Percentiles rank a stretch among this genome's conserved stretches.
Evolutionary conservation across 1,140 invertebrate genomes (phyloP).

Genomic region (Orussus abietinus): DNA sequence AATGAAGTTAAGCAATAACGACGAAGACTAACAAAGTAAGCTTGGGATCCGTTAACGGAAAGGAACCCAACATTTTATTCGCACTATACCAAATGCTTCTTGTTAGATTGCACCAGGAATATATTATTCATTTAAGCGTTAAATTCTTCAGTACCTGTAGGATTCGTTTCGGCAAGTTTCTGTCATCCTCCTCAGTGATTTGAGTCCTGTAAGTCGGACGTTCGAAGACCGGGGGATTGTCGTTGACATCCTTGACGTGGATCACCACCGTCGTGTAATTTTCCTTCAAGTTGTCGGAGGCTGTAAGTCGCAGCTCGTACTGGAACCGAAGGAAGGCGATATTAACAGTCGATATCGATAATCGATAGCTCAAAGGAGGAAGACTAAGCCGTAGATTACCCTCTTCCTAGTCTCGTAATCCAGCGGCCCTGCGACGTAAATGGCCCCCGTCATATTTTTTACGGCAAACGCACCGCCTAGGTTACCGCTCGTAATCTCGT

Average conservation of each 20-base stretch:
- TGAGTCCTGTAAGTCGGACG: slow-evolving; percentile 90
- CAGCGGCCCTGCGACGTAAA: slow-evolving; percentile 91
- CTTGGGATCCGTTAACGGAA: too few relatives aligned
- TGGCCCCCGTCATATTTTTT: slow-evolving; percentile 95
- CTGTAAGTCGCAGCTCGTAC: slow-evolving; percentile 90
- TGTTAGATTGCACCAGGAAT: too few relatives aligned
- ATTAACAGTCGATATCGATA: slow-evolving; percentile 1
- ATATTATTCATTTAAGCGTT: too few relatives aligned
- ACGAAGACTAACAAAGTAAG: too few relatives aligned
- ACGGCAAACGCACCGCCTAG: slow-evolving; percentile 95
- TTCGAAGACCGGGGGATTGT: slow-evolving; percentile 86
- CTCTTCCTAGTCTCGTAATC: slow-evolving; percentile 89
- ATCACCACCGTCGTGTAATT: slow-evolving; percentile 94
- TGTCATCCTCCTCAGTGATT: slow-evolving; percentile 93
- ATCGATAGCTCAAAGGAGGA: background rate
- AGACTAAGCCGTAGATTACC: slow-evolving; percentile 52
- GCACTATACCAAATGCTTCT: too few relatives aligned
- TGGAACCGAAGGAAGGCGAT: slow-evolving; percentile 43
- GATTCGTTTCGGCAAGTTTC: slow-evolving; percentile 89
- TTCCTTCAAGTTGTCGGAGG: slow-evolving; percentile 93
- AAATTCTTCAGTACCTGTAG: too few relatives aligned
- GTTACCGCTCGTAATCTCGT: slow-evolving; percentile 98
- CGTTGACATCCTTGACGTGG: slow-evolving; percentile 93
- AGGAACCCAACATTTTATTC: too few relatives aligned
- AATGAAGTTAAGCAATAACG: too few relatives aligned